Evolutionary conservation across 2,888 invertebrate species (phyloP).

Genomic region (Xylophagus ater): DNA sequence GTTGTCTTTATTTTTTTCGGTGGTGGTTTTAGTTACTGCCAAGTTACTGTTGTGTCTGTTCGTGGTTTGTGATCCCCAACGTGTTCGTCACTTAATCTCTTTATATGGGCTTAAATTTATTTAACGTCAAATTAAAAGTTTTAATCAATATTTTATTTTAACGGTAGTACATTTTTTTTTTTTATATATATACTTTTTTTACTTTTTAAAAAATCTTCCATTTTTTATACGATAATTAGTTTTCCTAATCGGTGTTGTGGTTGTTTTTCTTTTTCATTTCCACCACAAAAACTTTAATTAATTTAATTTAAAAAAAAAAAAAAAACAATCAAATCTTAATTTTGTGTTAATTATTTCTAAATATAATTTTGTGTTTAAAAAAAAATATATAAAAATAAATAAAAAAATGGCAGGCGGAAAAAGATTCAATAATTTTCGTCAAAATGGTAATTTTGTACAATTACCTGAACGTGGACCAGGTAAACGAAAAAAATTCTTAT

Average conservation of each 20-base stretch:
- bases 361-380: not conserved
- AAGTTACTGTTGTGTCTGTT: too few species aligned
- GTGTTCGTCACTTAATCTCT: too few species aligned
- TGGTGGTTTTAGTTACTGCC: too few species aligned
- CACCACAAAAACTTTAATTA: not conserved
- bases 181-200: not conserved
- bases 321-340: not conserved
- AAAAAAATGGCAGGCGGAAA: slow-evolving; percentile 33
- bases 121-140: too few species aligned
- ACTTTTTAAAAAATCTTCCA: not conserved
- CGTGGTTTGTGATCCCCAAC: too few species aligned
- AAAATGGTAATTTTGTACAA: slow-evolving; percentile 31
- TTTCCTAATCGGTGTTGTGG: too few species aligned
- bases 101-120: too few species aligned
- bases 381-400: too few species aligned
- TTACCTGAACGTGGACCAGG: slow-evolving; percentile 40
- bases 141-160: too few species aligned
- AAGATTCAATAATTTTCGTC: slow-evolving; percentile 30
- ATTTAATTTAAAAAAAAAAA: not conserved
- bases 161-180: not conserved
- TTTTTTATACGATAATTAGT: not conserved
- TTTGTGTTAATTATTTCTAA: not conserved
- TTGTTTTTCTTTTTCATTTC: not conserved
- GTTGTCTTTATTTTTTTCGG: not conserved
- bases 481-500: slow-evolving; percentile 27